Percentiles rank a stretch among this genome's conserved stretches.
Evolutionary conservation across 2,888 invertebrate genomes (phyloP).

Genomic region (Eupithecia pulchellata): DNA sequence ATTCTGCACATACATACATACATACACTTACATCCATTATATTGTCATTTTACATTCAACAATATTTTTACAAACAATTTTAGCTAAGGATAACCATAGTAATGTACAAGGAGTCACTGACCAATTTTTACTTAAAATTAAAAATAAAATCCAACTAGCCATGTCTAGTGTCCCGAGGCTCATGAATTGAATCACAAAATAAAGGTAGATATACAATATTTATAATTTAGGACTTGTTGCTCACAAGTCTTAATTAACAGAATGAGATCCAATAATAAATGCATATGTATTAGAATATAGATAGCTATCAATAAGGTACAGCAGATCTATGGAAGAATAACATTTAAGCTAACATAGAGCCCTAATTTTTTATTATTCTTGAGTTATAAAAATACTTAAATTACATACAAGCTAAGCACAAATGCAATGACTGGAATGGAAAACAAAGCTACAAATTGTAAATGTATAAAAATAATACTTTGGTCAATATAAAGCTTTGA

Average conservation of each 20-base stretch:
- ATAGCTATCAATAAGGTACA: neutral
- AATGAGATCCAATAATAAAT: neutral
- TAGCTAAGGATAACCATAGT: conserved; percentile 20
- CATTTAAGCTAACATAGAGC: conserved; percentile 47
- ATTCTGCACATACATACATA: conserved; percentile 33
- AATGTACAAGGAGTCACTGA: conserved; percentile 18
- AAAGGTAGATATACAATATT: neutral
- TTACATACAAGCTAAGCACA: conserved; percentile 44
- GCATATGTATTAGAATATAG: neutral
- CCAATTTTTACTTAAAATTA: conserved; percentile 8
- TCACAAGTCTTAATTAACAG: neutral
- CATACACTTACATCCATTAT: conserved; percentile 28
- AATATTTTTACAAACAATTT: conserved; percentile 35
- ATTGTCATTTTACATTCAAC: conserved; percentile 42
- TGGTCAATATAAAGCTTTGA: neutral
- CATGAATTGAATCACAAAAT: neutral
- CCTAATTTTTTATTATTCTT: conserved; percentile 29
- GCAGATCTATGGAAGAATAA: conserved; percentile 50
- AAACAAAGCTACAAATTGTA: conserved; percentile 31
- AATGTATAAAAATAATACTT: conserved; percentile 39
- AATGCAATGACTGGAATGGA: conserved; percentile 54
- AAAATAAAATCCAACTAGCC: conserved; percentile 19
- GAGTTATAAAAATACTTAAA: conserved; percentile 33
- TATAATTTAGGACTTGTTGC: neutral
- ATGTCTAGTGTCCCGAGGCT: neutral